Evolutionary conservation across 1,140 invertebrate species (phyloP).

Genomic region (Steinernema feltiae): DNA sequence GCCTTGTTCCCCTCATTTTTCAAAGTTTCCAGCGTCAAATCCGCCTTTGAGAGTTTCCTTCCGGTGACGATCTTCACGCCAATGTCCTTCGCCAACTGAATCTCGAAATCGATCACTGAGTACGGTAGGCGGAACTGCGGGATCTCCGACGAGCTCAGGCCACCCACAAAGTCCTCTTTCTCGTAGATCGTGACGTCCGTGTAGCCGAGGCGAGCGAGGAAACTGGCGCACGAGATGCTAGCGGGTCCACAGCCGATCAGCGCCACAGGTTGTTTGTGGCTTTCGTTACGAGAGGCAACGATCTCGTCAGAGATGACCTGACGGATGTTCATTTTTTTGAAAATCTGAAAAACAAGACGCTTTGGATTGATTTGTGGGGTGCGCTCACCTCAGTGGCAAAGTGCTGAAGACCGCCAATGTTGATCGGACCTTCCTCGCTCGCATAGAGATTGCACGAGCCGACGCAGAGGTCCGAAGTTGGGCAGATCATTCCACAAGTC

Average conservation of each 20-base stretch:
- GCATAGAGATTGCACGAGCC: slow-evolving; percentile 91
- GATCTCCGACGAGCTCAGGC: slow-evolving; percentile 86
- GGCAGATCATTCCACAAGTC: slow-evolving; percentile 98
- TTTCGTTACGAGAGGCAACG: slow-evolving; percentile 59
- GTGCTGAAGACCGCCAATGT: slow-evolving; percentile 94
- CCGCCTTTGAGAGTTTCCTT: slow-evolving; percentile 55
- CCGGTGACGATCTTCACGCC: slow-evolving; percentile 71
- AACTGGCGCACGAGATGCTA: slow-evolving; percentile 91
- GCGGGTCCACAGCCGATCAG: slow-evolving; percentile 89
- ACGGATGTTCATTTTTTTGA: slow-evolving; percentile 83
- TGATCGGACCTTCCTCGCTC: slow-evolving; percentile 90
- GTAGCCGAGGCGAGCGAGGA: slow-evolving; percentile 84
- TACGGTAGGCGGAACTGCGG: slow-evolving; percentile 90
- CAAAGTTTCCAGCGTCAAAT: slow-evolving; percentile 61
- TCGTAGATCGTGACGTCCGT: slow-evolving; percentile 85
- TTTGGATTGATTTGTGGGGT: neutral
- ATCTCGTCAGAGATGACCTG: slow-evolving; percentile 73
- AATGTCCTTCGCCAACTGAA: slow-evolving; percentile 80
- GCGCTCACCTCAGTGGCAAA: slow-evolving; percentile 80
- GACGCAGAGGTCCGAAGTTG: slow-evolving; percentile 93
- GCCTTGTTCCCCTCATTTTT: slow-evolving; percentile 67
- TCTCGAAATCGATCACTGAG: slow-evolving; percentile 85
- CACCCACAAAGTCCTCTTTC: slow-evolving; percentile 77
- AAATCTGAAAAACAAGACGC: slow-evolving; percentile 65
- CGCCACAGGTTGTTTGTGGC: slow-evolving; percentile 73